These are phyloP conservation scores for Sakesphorus luctuosus DNA, from an alignment of 2,113 vertebrate genomes.

Conservation along the genomic window DNA sequence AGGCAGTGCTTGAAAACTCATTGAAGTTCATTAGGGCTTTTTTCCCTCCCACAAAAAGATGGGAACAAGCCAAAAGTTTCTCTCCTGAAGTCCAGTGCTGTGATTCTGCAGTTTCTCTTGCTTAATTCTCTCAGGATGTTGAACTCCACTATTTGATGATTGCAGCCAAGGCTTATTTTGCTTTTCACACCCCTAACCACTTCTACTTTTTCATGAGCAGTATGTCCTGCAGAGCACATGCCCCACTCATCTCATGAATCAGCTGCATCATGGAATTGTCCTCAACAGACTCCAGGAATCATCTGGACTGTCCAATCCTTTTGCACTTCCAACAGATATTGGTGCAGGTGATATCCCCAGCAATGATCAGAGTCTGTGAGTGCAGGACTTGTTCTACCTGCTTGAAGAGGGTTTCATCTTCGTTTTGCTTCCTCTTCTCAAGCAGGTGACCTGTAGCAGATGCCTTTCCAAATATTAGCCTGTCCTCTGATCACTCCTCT, in stretches of 20 bases:
- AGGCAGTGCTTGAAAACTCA: background rate
- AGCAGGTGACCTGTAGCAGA: background rate
- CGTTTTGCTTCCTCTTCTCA: background rate
- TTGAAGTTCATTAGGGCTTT: background rate
- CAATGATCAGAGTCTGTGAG: rapidly evolving
- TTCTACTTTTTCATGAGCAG: background rate
- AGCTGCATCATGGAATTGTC: background rate
- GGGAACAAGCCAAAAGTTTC: background rate
- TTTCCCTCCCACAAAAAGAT: background rate
- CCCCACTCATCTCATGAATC: background rate
- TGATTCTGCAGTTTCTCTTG: background rate
- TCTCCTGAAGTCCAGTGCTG: background rate
- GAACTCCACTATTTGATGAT: background rate
- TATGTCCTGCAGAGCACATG: background rate
- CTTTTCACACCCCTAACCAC: background rate
- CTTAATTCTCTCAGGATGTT: background rate
- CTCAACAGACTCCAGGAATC: background rate
- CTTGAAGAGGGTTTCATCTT: background rate
- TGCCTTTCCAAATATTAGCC: background rate
- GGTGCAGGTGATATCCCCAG: background rate
- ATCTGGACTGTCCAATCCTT: background rate
- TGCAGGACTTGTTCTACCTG: background rate
- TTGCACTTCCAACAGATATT: background rate
- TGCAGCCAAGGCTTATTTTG: background rate
- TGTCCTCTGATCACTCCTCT: background rate